These are phyloP conservation scores for Alethe diademata DNA, from an alignment of 2,113 vertebrate genomes.

Conservation along the genomic window DNA sequence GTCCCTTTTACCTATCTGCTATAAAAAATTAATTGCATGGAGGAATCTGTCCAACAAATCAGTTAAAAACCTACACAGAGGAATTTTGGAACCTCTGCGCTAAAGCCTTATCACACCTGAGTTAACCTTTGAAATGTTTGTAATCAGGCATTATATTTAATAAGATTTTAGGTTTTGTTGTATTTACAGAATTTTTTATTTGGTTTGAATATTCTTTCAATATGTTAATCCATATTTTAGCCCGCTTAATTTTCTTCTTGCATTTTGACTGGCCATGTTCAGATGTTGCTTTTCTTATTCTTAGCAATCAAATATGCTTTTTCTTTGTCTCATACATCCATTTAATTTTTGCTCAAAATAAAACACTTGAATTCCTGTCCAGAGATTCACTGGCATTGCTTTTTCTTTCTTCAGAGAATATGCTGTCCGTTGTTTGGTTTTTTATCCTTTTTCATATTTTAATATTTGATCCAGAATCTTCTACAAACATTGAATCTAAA, in stretches of 20 bases:
- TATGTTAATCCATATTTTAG: background rate
- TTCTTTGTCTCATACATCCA: background rate
- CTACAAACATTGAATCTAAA: background rate
- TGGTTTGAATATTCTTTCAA: background rate
- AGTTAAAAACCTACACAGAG: background rate
- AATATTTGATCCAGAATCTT: background rate
- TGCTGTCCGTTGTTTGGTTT: background rate
- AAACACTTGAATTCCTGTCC: background rate
- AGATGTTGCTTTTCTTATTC: background rate
- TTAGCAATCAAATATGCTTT: background rate
- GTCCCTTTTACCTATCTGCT: background rate
- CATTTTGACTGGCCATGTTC: background rate
- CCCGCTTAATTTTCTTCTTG: background rate
- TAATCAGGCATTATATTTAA: background rate
- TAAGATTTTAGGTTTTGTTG: background rate
- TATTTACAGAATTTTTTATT: background rate
- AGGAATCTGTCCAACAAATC: background rate
- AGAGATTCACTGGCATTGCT: background rate
- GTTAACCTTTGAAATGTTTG: background rate
- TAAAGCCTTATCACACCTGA: background rate
- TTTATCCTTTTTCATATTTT: background rate
- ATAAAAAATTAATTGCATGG: background rate
- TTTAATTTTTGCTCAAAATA: background rate
- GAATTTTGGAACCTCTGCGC: background rate
- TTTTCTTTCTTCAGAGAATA: background rate